Conservation (phyloP, 2,113 vertebrate species). For the Calidris pygmaea region DNA sequence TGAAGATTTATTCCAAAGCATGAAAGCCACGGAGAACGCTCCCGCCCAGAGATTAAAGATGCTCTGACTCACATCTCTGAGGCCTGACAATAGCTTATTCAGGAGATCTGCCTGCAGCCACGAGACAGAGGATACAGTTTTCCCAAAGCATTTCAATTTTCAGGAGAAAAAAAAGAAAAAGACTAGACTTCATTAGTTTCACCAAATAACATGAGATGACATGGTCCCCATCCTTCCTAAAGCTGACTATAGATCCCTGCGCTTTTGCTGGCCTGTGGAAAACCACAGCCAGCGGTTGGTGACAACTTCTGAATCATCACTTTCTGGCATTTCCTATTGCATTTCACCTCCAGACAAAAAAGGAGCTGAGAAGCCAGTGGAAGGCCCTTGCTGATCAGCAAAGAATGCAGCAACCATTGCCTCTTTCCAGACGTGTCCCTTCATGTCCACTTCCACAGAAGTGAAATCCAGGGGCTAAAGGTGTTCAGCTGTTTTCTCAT, state of each 20-base stretch:
- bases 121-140: neutral
- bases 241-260: neutral
- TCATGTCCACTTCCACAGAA: neutral
- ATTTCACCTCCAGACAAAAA: neutral
- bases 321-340: neutral
- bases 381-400: neutral
- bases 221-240: neutral
- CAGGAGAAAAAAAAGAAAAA: neutral
- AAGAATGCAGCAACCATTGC: neutral
- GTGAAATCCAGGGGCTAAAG: neutral
- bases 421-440: neutral
- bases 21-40: constrained; percentile 49
- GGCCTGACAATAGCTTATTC: constrained; percentile 63
- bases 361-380: neutral
- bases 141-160: constrained; percentile 44
- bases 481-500: neutral
- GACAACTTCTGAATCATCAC: neutral
- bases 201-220: neutral
- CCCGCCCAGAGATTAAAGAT: constrained; percentile 61
- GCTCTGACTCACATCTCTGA: constrained; percentile 58
- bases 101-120: constrained; percentile 51
- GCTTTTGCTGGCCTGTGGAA: neutral
- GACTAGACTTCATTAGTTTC: constrained; percentile 17
- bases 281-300: neutral
- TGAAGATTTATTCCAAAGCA: constrained; percentile 60